Percentiles rank a stretch among this genome's conserved stretches.
These are phyloP conservation scores for Oryzias melastigma DNA, from an alignment of 2,113 vertebrate species.

Conservation along the genomic window DNA sequence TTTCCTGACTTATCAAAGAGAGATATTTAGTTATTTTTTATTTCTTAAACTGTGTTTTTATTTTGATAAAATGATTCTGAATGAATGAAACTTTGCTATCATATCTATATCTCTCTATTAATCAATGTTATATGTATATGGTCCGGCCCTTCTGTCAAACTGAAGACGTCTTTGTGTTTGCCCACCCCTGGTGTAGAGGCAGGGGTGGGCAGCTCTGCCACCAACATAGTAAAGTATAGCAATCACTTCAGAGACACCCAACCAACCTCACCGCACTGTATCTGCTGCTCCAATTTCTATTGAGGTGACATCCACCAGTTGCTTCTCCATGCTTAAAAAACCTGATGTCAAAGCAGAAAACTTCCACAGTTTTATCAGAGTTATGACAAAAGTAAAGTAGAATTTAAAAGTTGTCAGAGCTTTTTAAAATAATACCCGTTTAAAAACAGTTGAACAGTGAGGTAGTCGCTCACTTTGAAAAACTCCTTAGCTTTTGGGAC, in stretches of 20 bases:
- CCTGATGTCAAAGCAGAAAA: constrained; percentile 73
- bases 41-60: too few relatives aligned
- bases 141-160: too few relatives aligned
- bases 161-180: too few relatives aligned
- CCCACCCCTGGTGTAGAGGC: too few relatives aligned
- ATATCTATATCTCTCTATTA: too few relatives aligned
- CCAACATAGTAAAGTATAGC: too few relatives aligned
- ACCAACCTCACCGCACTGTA: not conserved
- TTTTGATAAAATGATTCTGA: too few relatives aligned
- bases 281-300: constrained; percentile 60
- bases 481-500: constrained; percentile 69
- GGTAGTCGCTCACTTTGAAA: constrained; percentile 70
- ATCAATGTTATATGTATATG: too few relatives aligned
- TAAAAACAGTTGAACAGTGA: constrained; percentile 76
- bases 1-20: too few relatives aligned
- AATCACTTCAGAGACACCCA: constrained; percentile 8
- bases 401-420: constrained; percentile 86
- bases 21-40: too few relatives aligned
- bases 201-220: too few relatives aligned
- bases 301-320: constrained; percentile 78
- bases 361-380: constrained; percentile 81
- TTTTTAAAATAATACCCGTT: constrained; percentile 83
- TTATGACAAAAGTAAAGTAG: constrained; percentile 89
- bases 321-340: constrained; percentile 72
- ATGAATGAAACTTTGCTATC: too few relatives aligned